Evolutionary conservation across 2,797 vertebrate genomes (phyloP).

Genomic region (Enteromius mattozi): DNA sequence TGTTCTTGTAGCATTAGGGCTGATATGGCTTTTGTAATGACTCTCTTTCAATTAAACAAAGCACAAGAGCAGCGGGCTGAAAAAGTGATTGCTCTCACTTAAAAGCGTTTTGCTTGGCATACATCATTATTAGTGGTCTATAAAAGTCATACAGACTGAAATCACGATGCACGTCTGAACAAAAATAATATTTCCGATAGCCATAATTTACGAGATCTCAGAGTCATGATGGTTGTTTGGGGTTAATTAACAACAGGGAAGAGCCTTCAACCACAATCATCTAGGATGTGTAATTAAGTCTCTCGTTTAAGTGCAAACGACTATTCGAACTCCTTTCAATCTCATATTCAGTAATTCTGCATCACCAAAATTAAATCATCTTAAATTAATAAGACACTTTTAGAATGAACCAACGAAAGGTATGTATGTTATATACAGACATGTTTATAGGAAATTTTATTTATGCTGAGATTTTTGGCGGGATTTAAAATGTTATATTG

Average conservation of each 20-base stretch:
- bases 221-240: slow-evolving; percentile 71
- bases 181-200: slow-evolving; percentile 81
- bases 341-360: background rate
- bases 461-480: background rate
- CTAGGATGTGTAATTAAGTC: slow-evolving; percentile 65
- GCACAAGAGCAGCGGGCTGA: slow-evolving; percentile 55
- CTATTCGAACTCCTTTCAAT: slow-evolving; percentile 40
- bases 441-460: background rate
- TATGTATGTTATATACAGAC: background rate
- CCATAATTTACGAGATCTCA: slow-evolving; percentile 78
- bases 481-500: background rate
- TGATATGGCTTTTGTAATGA: slow-evolving; percentile 58
- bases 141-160: slow-evolving; percentile 58
- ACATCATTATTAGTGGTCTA: slow-evolving; percentile 63
- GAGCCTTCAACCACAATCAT: slow-evolving; percentile 66
- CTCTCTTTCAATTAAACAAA: slow-evolving; percentile 64
- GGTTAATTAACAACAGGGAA: slow-evolving; percentile 84
- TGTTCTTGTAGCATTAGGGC: slow-evolving; percentile 56
- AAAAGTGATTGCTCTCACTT: slow-evolving; percentile 58
- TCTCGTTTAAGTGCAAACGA: slow-evolving; percentile 56
- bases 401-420: background rate
- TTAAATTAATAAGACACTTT: background rate
- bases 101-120: slow-evolving; percentile 64
- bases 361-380: slow-evolving; percentile 2
- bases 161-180: slow-evolving; percentile 54